phyloP scores from a whole-genome alignment of 2,113 vertebrate species.

The Catharus fuscescens region DNA sequence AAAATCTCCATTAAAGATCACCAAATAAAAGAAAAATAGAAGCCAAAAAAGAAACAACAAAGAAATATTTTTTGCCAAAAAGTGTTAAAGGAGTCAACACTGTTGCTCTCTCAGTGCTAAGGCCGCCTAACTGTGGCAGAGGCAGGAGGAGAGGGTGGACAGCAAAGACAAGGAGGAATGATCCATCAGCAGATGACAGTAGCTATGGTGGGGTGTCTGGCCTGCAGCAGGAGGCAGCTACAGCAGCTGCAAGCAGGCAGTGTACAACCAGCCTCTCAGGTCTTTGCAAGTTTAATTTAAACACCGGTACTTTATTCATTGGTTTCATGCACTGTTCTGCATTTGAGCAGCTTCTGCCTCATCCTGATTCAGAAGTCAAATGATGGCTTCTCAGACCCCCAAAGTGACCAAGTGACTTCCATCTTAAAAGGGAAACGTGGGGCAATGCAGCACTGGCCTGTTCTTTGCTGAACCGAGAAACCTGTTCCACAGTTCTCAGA shows the following conservation, averaged over 20 bases:
- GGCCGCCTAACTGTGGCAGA: neutral
- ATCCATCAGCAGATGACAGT: neutral
- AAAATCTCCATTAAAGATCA: neutral
- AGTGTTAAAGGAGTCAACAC: neutral
- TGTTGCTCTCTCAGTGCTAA: neutral
- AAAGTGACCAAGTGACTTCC: neutral
- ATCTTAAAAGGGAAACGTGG: neutral
- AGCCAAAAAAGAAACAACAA: neutral
- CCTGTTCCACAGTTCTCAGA: neutral
- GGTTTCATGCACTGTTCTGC: neutral
- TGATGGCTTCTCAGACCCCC: neutral
- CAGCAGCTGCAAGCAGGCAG: neutral
- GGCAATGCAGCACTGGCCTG: neutral
- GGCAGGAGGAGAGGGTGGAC: neutral
- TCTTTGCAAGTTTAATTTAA: neutral
- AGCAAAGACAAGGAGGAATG: neutral
- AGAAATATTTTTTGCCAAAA: neutral
- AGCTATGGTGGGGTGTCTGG: neutral
- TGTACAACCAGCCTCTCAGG: neutral
- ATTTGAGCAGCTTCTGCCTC: neutral
- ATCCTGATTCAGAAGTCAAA: neutral
- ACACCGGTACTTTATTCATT: neutral
- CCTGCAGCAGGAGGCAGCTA: neutral
- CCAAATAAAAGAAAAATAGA: neutral
- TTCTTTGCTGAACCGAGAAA: neutral